These are phyloP conservation scores for Nematolebias whitei DNA, from an alignment of 2,113 vertebrate species.

Conservation along the genomic window DNA sequence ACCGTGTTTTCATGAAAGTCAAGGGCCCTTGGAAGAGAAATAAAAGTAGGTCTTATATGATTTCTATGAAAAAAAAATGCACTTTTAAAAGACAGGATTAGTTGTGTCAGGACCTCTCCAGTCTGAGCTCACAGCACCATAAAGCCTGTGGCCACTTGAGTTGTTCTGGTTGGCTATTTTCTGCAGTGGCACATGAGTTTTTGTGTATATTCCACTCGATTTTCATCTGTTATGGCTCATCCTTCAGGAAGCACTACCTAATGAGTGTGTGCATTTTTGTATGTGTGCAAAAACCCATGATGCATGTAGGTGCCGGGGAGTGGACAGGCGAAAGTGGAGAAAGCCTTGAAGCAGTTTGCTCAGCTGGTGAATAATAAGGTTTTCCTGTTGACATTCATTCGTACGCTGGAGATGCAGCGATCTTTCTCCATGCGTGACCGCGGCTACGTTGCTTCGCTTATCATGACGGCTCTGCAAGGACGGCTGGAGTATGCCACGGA, in stretches of 20 bases:
- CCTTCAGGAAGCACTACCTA: slow-evolving; percentile 30
- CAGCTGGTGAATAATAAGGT: slow-evolving; percentile 98
- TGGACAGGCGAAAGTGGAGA: slow-evolving; percentile 93
- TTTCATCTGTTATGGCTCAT: slow-evolving; percentile 19
- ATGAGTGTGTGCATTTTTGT: slow-evolving; percentile 37
- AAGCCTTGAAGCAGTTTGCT: slow-evolving; percentile 95
- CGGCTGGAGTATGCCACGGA: slow-evolving; percentile 95
- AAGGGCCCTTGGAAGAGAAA: not conserved
- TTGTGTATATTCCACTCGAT: not conserved
- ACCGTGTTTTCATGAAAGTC: not conserved
- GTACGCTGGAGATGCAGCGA: slow-evolving; percentile 93
- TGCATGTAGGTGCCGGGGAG: slow-evolving; percentile 89
- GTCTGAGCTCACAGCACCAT: not conserved
- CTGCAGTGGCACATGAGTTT: not conserved
- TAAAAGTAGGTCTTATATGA: not conserved
- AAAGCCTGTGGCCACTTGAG: not conserved
- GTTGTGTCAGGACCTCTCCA: not conserved
- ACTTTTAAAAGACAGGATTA: not conserved
- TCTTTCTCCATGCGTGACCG: slow-evolving; percentile 99
- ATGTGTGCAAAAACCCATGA: slow-evolving; percentile 31
- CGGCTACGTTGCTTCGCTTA: slow-evolving; percentile 95
- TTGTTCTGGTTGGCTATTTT: slow-evolving; percentile 3
- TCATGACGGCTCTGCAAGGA: slow-evolving; percentile 96
- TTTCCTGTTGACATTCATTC: slow-evolving; percentile 96
- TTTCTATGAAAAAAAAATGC: not conserved